Evolutionary conservation across 2,113 vertebrate genomes (phyloP), one percentile per base, ranked within the genome.

Genomic region (Lipophrys pholis): DNA sequence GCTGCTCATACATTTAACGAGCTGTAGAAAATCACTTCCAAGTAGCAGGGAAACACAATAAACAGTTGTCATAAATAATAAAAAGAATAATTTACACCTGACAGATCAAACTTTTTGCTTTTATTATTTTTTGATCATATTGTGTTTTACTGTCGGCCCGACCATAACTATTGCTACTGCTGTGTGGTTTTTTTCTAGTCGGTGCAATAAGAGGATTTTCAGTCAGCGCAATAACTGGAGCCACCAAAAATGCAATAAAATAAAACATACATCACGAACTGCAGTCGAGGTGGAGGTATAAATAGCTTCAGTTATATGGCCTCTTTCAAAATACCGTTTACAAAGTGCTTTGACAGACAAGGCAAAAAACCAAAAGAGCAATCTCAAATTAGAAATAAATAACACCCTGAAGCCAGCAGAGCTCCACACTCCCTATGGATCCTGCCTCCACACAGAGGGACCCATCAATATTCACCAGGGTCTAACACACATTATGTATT

Each of bases 1-100:
- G 15, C 48, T 45, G 57, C 58, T 78, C 42, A 43, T 50, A 64
- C 59, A 53, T 11, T 76, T 78, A 70, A 69, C 35, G 79, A 52
- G 54, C 52, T 39, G 46, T 64, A 17, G 16, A 53, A 81, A 77
- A 82, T 72, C 46, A 53, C 59, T 63, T 30, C 21, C 21, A 30
- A 30, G 21, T 30, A 30, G 21, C 2, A 30, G 21, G 21, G 12
- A 70, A 66, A 66, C 17, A 52, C 21, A 51, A 39, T 11, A 57
- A 63, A 42, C 11, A 43, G 38, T 12, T 43, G 46, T 8, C 11
- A 5, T n/a, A 21, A 21, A 38, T 35, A 3, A 58, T 45, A 21
- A 38, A 63, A 5, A 46, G 8, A 5, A 2, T 11, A 41, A 11
- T 56, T 76, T 17, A 16, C 40, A 6, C 11, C 8, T 30, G 8